Evolutionary conservation across 2,113 vertebrate genomes (phyloP).

Genomic region (Neogobius melanostomus): DNA sequence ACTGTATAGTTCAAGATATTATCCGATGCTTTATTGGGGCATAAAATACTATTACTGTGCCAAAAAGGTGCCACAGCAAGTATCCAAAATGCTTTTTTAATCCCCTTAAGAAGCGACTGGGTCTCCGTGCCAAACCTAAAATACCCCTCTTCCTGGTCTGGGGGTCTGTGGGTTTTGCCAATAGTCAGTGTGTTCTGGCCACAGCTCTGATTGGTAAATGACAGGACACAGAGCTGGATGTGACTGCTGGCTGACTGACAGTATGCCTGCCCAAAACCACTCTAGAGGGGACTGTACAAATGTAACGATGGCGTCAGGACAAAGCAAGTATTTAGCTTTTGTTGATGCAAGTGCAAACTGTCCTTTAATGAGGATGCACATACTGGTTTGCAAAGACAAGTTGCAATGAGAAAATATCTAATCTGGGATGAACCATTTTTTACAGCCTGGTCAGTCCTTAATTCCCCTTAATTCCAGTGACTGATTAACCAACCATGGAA

Average conservation of each 20-base stretch:
- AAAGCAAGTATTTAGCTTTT: slow-evolving; percentile 24
- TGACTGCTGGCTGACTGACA: slow-evolving; percentile 53
- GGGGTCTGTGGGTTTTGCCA: slow-evolving; percentile 25
- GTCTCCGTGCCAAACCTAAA: slow-evolving; percentile 34
- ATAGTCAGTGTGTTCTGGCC: slow-evolving; percentile 45
- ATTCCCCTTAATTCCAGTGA: too few relatives aligned
- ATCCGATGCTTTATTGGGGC: background rate
- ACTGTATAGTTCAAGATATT: background rate
- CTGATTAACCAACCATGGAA: too few relatives aligned
- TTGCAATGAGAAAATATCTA: too few relatives aligned
- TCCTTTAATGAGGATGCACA: slow-evolving; percentile 19
- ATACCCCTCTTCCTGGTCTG: slow-evolving; percentile 20
- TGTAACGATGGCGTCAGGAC: slow-evolving; percentile 48
- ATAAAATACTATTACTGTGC: background rate
- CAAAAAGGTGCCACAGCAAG: background rate
- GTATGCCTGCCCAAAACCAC: slow-evolving; percentile 45
- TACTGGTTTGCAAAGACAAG: background rate
- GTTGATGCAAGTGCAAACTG: slow-evolving; percentile 23
- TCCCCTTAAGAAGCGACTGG: slow-evolving; percentile 20
- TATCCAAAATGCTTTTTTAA: background rate
- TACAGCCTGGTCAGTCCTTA: too few relatives aligned
- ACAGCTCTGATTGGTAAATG: slow-evolving; percentile 55
- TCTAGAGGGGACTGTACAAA: slow-evolving; percentile 50
- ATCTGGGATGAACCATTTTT: too few relatives aligned
- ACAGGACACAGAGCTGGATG: slow-evolving; percentile 49